Base-by-base conservation (phyloP, 92 coral and sea anemone genomes). In the Siderastrea siderea region DNA sequence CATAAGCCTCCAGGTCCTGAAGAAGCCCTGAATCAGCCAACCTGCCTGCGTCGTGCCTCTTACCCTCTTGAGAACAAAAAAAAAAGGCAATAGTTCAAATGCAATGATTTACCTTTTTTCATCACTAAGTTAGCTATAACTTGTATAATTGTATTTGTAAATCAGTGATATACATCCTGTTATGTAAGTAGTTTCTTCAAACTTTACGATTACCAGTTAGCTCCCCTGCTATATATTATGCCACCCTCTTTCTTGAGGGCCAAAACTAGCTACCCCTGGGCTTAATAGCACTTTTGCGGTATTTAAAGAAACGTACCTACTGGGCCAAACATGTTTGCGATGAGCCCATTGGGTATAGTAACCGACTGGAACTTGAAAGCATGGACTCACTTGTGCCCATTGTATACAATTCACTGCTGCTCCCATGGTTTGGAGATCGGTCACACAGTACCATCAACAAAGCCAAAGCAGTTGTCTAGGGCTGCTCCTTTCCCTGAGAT, bases 381-480 rank as follows among this genome's bases (percentile, higher is more conserved):
- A 38, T 61, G 84, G 4, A 80, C 84, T 43, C 54, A 5, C 43
- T 80, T 46, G 74, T 80, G 74, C 54, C 84, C 84, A 64, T 80
- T 80, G 68, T 80, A 80, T 54, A 80, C 68, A 1, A 44, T 80
- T 15, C 84, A 61, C 46, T 80, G 84, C 74, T 80, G 50, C 62
- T 80, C 84, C 3, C 62, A 38, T 17, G 74, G 89, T 54, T 43
- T 75, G 76, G 68, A 52, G 5, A 74, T 85, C 52, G 63, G 81
- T 57, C 55, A 79, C 55, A 64, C 83, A 47, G 86, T 75, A n/a
- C 75, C 90, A 75, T 78, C 74, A 16, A 65, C 45, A 79, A 86
- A 78, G 9, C 86, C 90, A 68, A 86, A 86, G 49, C 71, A 86
- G 60, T 86, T 67, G 12, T 80, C 49, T 12, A 86, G 75, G 3